Conservation (phyloP, 23 tunicate species). For the Diplosoma virens region DNA sequence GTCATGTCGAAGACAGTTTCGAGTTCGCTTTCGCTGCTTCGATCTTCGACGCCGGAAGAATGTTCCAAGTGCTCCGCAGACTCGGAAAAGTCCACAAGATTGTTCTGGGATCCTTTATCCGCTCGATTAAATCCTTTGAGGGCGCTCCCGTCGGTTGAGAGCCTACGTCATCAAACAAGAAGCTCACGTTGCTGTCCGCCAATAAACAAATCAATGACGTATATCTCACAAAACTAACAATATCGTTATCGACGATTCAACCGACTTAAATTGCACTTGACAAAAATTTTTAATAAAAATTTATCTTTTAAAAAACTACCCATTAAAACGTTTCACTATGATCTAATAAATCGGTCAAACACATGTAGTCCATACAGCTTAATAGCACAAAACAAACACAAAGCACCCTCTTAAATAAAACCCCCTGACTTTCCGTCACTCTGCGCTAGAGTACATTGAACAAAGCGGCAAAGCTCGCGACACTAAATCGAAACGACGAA, state of each 20-base stretch:
- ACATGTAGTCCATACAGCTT: background rate
- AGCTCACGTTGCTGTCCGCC: too few relatives aligned
- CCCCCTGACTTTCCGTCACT: too few relatives aligned
- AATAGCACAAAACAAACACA: background rate
- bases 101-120: slow-evolving; percentile 93
- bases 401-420: background rate
- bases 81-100: slow-evolving; percentile 89
- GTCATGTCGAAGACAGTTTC: slow-evolving; percentile 81
- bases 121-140: slow-evolving; percentile 82
- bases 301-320: too few relatives aligned
- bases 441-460: too few relatives aligned
- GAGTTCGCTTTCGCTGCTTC: slow-evolving; percentile 57
- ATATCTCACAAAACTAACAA: too few relatives aligned
- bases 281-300: too few relatives aligned
- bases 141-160: slow-evolving; percentile 57
- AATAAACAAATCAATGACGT: too few relatives aligned
- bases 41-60: slow-evolving; percentile 28
- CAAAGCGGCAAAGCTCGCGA: too few relatives aligned
- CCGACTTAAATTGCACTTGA: too few relatives aligned
- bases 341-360: background rate
- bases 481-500: background rate
- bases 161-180: too few relatives aligned
- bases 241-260: too few relatives aligned
- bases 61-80: slow-evolving; percentile 36
- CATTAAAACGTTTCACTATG: too few relatives aligned